These are phyloP conservation scores for Scaptomyza polygonia DNA, from an alignment of 2,888 invertebrate species.

Conservation along the genomic window DNA sequence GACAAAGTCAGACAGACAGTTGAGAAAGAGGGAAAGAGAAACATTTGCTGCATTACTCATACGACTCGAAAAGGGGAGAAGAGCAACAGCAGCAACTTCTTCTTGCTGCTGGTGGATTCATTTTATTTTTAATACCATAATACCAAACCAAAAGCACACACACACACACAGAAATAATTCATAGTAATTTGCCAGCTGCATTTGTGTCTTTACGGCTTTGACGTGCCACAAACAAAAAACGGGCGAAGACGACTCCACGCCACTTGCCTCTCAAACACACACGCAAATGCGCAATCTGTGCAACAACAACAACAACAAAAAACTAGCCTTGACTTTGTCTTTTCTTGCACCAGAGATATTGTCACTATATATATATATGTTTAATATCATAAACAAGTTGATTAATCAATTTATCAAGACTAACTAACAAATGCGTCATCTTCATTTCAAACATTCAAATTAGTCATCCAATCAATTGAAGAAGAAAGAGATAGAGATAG, in stretches of 20 bases:
- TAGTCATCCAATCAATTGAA: slow-evolving; percentile 43
- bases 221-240: slow-evolving; percentile 31
- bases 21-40: slow-evolving; percentile 2
- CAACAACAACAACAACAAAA: slow-evolving; percentile 1
- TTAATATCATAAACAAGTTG: slow-evolving; percentile 13
- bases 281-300: slow-evolving; percentile 66
- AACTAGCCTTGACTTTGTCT: slow-evolving; percentile 42
- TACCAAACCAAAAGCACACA: slow-evolving; percentile 48
- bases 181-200: slow-evolving; percentile 78
- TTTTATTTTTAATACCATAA: slow-evolving; percentile 76
- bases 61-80: slow-evolving; percentile 31
- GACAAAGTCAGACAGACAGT: slow-evolving; percentile 30
- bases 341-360: slow-evolving; percentile 22
- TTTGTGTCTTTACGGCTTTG: slow-evolving; percentile 50
- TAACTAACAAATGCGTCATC: slow-evolving; percentile 29
- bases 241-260: slow-evolving; percentile 6
- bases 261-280: slow-evolving; percentile 41
- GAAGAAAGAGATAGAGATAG: not conserved
- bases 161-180: slow-evolving; percentile 75
- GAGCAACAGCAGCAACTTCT: not conserved
- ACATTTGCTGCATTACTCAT: slow-evolving; percentile 63
- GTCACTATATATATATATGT: not conserved
- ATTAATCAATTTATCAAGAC: slow-evolving; percentile 42
- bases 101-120: slow-evolving; percentile 29
- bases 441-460: slow-evolving; percentile 27